Evolutionary conservation across 2,113 vertebrate species (phyloP).

Genomic region (Gymnarchus niloticus): DNA sequence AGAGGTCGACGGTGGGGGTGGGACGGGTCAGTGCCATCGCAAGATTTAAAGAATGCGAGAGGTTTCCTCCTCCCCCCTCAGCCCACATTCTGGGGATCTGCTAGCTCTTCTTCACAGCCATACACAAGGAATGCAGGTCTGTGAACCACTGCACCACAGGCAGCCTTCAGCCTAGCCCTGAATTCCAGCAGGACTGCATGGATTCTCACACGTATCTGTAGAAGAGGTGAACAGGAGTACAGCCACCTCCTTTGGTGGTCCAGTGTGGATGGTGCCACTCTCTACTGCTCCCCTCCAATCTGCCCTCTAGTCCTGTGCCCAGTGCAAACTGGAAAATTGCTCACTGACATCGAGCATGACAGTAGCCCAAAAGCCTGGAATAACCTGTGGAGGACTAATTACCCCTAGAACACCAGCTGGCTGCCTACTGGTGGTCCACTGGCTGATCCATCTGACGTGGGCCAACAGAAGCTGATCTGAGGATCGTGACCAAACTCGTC

Average conservation of each 20-base stretch:
- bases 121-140: conserved; percentile 14
- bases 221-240: conserved; percentile 12
- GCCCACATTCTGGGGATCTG: not conserved
- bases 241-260: not conserved
- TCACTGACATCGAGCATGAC: not conserved
- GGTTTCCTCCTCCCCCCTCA: conserved; percentile 6
- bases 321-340: not conserved
- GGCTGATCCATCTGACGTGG: not conserved
- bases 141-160: not conserved
- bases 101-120: conserved; percentile 17
- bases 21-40: conserved; percentile 14
- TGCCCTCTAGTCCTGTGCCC: not conserved
- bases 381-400: not conserved
- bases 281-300: not conserved
- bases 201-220: conserved; percentile 21
- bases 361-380: not conserved
- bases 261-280: not conserved
- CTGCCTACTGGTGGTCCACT: not conserved
- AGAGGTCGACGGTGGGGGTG: not conserved
- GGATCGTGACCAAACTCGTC: not conserved
- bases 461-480: not conserved
- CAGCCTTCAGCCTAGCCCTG: not conserved
- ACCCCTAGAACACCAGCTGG: not conserved
- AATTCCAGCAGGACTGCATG: conserved; percentile 9
- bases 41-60: conserved; percentile 23